Conservation (phyloP, 1,140 invertebrate species). For the Drosophila triauraria region DNA sequence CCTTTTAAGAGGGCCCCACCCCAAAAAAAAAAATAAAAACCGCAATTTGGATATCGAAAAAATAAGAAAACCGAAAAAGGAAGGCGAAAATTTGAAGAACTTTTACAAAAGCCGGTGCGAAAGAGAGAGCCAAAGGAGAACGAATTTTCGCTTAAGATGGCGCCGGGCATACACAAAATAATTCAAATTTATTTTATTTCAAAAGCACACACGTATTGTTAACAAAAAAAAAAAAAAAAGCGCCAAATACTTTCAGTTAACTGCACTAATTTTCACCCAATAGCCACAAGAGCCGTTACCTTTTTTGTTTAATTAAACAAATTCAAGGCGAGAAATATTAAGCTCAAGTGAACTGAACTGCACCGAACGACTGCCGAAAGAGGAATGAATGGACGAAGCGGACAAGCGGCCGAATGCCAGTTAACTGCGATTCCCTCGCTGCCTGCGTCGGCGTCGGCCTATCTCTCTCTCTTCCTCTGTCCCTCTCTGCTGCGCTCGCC, state of each 20-base stretch:
- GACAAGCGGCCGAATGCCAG: constrained; percentile 58
- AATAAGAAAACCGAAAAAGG: constrained; percentile 24
- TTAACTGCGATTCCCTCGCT: constrained; percentile 73
- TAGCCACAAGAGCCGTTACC: constrained; percentile 20
- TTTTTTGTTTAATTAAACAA: constrained; percentile 46
- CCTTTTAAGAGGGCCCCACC: constrained; percentile 8
- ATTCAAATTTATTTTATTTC: neutral
- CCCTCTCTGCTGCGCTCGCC: constrained; percentile 24
- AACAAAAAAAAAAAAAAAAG: neutral
- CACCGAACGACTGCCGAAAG: constrained; percentile 69
- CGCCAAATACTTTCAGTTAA: constrained; percentile 4
- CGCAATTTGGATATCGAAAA: neutral
- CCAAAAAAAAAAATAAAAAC: constrained; percentile 14
- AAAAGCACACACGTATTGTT: neutral
- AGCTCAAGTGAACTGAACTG: constrained; percentile 24
- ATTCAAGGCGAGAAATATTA: constrained; percentile 38
- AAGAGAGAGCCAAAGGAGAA: constrained; percentile 14
- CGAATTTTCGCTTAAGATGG: constrained; percentile 34
- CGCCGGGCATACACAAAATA: constrained; percentile 8
- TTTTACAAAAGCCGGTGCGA: constrained; percentile 53
- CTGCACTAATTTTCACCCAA: constrained; percentile 9
- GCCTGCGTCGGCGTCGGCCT: constrained; percentile 45
- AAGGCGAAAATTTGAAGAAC: constrained; percentile 26
- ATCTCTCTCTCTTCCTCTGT: constrained; percentile 25
- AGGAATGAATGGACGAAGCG: constrained; percentile 80